Evolutionary conservation across 2,797 vertebrate species (phyloP).

Genomic region (Chelonia mydas): DNA sequence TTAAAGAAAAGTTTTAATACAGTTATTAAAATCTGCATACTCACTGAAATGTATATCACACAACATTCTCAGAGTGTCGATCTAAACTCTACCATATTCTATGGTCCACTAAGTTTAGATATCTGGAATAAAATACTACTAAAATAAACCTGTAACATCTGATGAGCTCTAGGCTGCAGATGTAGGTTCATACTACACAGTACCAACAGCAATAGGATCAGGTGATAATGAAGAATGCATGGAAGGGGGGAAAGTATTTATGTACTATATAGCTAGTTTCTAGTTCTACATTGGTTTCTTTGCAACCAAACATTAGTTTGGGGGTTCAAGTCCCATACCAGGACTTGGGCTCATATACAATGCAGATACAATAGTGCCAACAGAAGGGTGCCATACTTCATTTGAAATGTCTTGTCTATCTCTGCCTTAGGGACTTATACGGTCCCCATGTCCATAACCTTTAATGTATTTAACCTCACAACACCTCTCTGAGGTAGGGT

Average conservation of each 20-base stretch:
- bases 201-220: constrained; percentile 8
- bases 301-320: rapidly evolving
- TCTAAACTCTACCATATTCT: constrained; percentile 23
- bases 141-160: constrained; percentile 27
- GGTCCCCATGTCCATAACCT: background rate
- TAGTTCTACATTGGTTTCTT: background rate
- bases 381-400: background rate
- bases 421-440: background rate
- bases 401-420: background rate
- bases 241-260: background rate
- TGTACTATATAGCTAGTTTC: background rate
- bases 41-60: constrained; percentile 24
- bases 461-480: background rate
- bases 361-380: background rate
- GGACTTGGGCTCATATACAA: background rate
- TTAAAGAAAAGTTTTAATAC: constrained; percentile 44
- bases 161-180: background rate
- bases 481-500: background rate
- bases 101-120: constrained; percentile 7
- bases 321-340: background rate
- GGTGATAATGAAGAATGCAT: background rate
- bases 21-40: constrained; percentile 24
- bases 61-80: constrained; percentile 11
- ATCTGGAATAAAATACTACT: constrained; percentile 26
- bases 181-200: background rate